Conservation (phyloP, 2,888 invertebrate species). For the Busseola fusca region DNA sequence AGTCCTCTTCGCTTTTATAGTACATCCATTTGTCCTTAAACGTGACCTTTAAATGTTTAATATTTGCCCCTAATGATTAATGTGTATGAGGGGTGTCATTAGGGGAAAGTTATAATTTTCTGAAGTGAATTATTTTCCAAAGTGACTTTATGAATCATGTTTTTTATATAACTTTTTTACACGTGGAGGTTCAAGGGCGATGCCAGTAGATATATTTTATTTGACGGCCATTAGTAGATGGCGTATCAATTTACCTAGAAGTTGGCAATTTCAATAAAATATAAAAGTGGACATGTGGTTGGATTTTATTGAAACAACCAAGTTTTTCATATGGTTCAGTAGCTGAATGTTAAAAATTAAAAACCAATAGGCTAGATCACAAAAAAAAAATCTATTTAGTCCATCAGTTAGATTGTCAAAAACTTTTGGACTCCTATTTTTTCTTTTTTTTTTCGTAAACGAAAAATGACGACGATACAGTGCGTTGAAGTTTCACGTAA, state of each 20-base stretch:
- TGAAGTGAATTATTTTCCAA: constrained; percentile 6
- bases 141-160: not conserved
- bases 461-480: no score
- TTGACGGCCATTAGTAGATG: constrained; percentile 15
- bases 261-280: not conserved
- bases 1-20: constrained; percentile 21
- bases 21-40: not conserved
- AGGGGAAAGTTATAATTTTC: constrained; percentile 28
- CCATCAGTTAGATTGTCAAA: no score
- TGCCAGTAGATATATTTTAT: constrained; percentile 12
- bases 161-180: constrained; percentile 3
- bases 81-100: constrained; percentile 25
- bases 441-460: no score
- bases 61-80: constrained; percentile 20
- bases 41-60: constrained; percentile 18
- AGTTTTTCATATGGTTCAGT: not conserved
- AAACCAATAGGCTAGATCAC: no score
- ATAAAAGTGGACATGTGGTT: not conserved
- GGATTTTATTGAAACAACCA: not conserved
- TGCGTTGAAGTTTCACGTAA: no score
- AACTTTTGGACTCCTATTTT: no score
- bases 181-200: constrained; percentile 27
- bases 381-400: no score
- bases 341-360: not conserved
- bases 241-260: not conserved